phyloP scores from a whole-genome alignment of 2,888 invertebrate genomes.

The Tribolium freemani region DNA sequence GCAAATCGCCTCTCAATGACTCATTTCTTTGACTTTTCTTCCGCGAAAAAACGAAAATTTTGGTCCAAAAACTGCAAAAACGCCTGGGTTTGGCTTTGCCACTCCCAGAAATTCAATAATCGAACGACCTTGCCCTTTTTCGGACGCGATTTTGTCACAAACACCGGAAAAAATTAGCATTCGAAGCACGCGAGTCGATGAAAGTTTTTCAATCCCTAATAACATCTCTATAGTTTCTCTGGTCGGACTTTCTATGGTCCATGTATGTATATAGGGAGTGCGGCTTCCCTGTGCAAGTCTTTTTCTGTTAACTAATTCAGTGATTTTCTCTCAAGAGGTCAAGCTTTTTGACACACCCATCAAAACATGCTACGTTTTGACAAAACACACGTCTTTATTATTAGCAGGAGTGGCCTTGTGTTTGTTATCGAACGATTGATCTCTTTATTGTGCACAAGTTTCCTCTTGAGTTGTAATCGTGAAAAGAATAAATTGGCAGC shows the following conservation, averaged over 20 bases:
- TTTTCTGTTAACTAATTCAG: background rate
- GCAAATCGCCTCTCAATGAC: conserved; percentile 46
- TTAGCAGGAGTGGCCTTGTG: conserved; percentile 6
- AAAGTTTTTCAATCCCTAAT: background rate
- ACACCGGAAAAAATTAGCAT: background rate
- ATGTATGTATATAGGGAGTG: background rate
- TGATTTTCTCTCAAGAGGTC: background rate
- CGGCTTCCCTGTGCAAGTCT: background rate
- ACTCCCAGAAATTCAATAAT: background rate
- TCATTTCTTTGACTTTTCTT: background rate
- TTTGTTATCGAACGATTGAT: conserved; percentile 10
- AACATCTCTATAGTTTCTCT: background rate
- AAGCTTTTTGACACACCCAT: background rate
- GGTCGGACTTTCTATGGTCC: background rate
- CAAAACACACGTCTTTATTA: background rate
- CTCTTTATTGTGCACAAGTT: conserved; percentile 15
- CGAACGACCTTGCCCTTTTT: background rate
- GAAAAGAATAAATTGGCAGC: conserved; percentile 3
- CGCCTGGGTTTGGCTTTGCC: background rate
- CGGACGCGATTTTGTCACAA: background rate
- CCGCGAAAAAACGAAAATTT: background rate
- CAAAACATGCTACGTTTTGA: background rate
- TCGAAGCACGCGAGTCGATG: background rate
- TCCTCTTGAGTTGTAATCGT: conserved; percentile 5
- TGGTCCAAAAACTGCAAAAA: background rate